Evolutionary conservation across 2,888 invertebrate species (phyloP).

Genomic region (Folsomia candida): DNA sequence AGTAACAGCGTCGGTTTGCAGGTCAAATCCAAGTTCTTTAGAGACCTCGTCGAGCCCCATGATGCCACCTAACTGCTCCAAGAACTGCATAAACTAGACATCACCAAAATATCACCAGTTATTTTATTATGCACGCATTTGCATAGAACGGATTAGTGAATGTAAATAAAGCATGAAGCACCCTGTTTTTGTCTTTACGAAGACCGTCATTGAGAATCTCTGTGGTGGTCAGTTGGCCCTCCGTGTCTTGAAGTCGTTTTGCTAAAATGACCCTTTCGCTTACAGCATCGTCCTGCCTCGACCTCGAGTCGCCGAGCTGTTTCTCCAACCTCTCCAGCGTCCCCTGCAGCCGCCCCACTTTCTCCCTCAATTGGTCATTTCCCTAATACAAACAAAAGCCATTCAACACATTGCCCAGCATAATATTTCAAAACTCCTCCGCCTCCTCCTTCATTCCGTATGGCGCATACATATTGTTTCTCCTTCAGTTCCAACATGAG

Average conservation of each 20-base stretch:
- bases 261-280: slow-evolving; percentile 73
- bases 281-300: slow-evolving; percentile 67
- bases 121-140: not conserved
- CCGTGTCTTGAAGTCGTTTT: slow-evolving; percentile 72
- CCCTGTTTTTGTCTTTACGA: slow-evolving; percentile 73
- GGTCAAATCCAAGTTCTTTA: slow-evolving; percentile 74
- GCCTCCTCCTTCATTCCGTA: not conserved
- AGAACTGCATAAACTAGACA: slow-evolving; percentile 66
- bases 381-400: slow-evolving; percentile 30
- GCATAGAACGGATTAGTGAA: slow-evolving; percentile 30
- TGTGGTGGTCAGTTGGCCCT: slow-evolving; percentile 71
- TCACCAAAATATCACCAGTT: not conserved
- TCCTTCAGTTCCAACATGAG: slow-evolving; percentile 74
- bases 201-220: slow-evolving; percentile 71
- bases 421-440: not conserved
- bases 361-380: slow-evolving; percentile 72
- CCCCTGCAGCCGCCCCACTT: slow-evolving; percentile 69
- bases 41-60: slow-evolving; percentile 82
- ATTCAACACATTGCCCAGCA: too few species aligned
- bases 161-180: too few species aligned
- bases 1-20: slow-evolving; percentile 78
- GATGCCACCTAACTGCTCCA: slow-evolving; percentile 77
- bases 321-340: slow-evolving; percentile 69
- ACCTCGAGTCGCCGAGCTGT: slow-evolving; percentile 65
- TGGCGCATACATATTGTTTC: slow-evolving; percentile 63